Evolutionary conservation across 2,888 invertebrate species (phyloP).

Genomic region (Eumerus sabulonum): DNA sequence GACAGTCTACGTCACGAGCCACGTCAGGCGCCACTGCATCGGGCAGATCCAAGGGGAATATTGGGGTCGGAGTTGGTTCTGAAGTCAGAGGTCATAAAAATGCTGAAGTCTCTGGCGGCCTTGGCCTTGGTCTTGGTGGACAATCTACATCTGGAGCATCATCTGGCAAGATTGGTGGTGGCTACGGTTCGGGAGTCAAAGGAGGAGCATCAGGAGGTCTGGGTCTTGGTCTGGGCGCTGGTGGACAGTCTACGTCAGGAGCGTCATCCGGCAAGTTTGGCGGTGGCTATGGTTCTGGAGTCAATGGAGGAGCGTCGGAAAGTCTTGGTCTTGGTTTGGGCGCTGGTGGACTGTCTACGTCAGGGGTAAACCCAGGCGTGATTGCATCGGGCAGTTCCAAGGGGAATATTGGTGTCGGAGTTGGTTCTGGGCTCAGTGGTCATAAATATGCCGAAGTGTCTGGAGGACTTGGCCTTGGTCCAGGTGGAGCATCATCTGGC

Average conservation of each 20-base stretch:
- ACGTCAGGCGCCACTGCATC: background rate
- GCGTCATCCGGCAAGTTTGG: no score
- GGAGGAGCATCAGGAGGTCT: background rate
- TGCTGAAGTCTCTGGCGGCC: constrained; percentile 7
- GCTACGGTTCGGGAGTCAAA: background rate
- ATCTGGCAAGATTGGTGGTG: no score
- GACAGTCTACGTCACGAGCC: background rate
- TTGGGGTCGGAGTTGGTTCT: constrained; percentile 7
- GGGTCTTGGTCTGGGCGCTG: constrained; percentile 20
- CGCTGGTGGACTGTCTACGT: background rate
- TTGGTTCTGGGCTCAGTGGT: constrained; percentile 7
- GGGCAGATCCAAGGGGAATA: background rate
- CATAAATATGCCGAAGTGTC: background rate
- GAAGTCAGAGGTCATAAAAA: constrained; percentile 20
- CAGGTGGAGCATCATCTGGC: constrained; percentile 6
- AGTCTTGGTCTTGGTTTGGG: background rate
- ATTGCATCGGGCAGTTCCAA: no score
- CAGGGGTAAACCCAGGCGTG: no score
- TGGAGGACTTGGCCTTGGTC: constrained; percentile 11
- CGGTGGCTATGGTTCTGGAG: background rate
- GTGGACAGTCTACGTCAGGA: no score
- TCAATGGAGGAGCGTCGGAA: constrained; percentile 4
- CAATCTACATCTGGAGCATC: no score
- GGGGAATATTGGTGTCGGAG: constrained; percentile 9
- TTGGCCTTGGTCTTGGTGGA: background rate